phyloP scores from a whole-genome alignment of 2,797 vertebrate genomes.

The Gorsachius magnificus region DNA sequence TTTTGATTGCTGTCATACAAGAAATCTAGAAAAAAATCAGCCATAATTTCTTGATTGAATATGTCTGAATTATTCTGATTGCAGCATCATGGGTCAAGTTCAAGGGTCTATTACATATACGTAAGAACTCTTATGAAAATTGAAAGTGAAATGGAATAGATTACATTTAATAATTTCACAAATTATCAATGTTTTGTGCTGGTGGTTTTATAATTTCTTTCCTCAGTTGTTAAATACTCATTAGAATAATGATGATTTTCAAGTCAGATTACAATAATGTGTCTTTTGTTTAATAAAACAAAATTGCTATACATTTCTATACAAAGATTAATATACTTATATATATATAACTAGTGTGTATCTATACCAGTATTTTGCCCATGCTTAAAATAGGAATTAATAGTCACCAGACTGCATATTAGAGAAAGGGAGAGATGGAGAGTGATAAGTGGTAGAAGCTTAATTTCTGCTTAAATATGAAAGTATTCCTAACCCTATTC shows the following conservation, averaged over 20 bases:
- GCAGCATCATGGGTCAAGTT: background rate
- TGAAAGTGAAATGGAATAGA: background rate
- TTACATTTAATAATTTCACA: background rate
- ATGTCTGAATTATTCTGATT: background rate
- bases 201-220: background rate
- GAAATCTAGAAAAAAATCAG: background rate
- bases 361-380: background rate
- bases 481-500: background rate
- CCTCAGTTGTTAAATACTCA: background rate
- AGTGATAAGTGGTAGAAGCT: background rate
- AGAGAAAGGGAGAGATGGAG: background rate
- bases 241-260: background rate
- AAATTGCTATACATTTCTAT: background rate
- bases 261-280: background rate
- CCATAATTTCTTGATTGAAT: background rate
- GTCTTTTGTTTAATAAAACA: background rate
- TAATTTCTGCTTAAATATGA: background rate
- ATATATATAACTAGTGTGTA: background rate
- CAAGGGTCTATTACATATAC: background rate
- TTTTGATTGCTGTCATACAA: background rate
- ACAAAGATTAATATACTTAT: background rate
- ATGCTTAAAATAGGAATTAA: background rate
- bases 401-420: background rate
- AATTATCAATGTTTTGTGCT: background rate
- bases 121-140: background rate